Evolutionary conservation across 2,113 vertebrate species (phyloP).

Genomic region (Chitala chitala): DNA sequence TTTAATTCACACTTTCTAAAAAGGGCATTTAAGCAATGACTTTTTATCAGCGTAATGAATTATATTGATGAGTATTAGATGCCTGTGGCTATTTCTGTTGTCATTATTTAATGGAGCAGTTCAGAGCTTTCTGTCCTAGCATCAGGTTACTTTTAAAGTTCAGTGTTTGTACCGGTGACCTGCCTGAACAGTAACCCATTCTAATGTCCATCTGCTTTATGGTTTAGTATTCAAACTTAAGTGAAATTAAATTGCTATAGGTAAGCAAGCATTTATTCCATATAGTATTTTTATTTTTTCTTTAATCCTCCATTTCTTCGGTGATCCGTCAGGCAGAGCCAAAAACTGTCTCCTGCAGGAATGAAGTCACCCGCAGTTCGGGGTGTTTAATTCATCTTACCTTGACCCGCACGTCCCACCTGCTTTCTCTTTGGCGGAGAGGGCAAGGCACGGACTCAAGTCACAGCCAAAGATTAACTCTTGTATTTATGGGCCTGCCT

Average conservation of each 20-base stretch:
- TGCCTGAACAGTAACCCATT: background rate
- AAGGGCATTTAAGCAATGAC: background rate
- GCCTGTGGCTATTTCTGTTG: background rate
- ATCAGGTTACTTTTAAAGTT: too few relatives aligned
- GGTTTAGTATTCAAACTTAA: too few relatives aligned
- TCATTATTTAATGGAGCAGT: too few relatives aligned
- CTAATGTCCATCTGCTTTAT: too few relatives aligned
- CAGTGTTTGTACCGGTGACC: background rate
- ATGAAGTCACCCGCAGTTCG: background rate
- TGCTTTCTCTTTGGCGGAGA: constrained; percentile 42
- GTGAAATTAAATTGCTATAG: too few relatives aligned
- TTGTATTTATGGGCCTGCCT: constrained; percentile 62
- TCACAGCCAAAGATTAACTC: constrained; percentile 67
- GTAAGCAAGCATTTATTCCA: background rate
- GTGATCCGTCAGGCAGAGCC: too few relatives aligned
- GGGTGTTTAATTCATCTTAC: constrained; percentile 46
- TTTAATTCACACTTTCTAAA: background rate
- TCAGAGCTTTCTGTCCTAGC: background rate
- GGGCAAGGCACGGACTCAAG: too few relatives aligned
- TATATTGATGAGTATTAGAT: background rate
- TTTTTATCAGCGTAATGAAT: background rate
- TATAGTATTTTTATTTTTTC: too few relatives aligned
- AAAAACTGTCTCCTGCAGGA: too few relatives aligned
- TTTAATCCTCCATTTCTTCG: too few relatives aligned
- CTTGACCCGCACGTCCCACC: constrained; percentile 48